Conservation (phyloP, 2,797 vertebrate genomes). For the Euphonia xanthogaster region DNA sequence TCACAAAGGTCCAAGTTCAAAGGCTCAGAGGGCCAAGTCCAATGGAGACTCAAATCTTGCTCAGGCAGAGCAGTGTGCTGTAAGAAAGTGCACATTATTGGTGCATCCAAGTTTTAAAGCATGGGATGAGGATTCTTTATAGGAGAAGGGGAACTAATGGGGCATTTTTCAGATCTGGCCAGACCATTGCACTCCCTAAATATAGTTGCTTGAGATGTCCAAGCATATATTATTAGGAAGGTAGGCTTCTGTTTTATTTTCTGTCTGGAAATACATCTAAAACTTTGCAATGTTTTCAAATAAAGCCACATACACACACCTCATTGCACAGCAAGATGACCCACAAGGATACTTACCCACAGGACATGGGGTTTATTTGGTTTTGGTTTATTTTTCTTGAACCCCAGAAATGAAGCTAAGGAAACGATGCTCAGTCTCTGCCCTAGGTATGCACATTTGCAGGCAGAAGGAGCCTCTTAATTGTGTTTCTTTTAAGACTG, state of each 20-base stretch:
- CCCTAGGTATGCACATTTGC: background rate
- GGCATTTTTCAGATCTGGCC: background rate
- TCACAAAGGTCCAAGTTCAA: background rate
- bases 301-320: background rate
- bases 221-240: background rate
- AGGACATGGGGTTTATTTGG: background rate
- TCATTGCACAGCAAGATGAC: background rate
- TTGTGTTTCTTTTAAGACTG: background rate
- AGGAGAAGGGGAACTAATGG: background rate
- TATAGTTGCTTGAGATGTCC: background rate
- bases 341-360: background rate
- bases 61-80: fast-evolving
- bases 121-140: background rate
- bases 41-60: background rate
- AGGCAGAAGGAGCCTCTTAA: background rate
- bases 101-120: background rate
- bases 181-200: background rate
- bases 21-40: background rate
- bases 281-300: background rate
- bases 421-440: background rate
- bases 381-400: background rate
- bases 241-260: background rate
- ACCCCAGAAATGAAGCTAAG: background rate
- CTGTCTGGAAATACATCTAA: background rate
- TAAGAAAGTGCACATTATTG: background rate